Conservation (phyloP, 2,113 vertebrate genomes). For the Semnornis frantzii region DNA sequence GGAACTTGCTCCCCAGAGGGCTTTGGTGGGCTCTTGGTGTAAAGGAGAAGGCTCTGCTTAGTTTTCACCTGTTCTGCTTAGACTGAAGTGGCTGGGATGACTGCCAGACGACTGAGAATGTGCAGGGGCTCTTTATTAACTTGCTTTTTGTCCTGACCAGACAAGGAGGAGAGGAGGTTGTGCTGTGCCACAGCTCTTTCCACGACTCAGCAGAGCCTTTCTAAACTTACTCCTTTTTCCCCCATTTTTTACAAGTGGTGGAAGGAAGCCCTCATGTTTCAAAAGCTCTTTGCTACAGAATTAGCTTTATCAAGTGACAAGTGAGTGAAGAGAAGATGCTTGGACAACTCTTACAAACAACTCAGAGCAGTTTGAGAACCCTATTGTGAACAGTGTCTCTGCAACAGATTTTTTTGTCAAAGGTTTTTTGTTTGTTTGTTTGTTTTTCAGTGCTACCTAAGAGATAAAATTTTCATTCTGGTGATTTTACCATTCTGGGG, state of each 20-base stretch:
- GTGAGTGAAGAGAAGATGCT: background rate
- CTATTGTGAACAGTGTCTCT: background rate
- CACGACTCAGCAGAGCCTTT: conserved; percentile 17
- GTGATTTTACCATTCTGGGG: background rate
- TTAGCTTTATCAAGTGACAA: conserved; percentile 13
- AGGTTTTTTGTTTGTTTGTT: background rate
- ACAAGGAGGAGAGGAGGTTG: conserved; percentile 27
- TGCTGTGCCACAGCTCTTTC: conserved; percentile 20
- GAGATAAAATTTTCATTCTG: background rate
- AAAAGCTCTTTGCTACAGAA: conserved; percentile 25
- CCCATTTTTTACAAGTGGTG: background rate
- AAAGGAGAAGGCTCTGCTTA: background rate
- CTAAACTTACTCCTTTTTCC: background rate
- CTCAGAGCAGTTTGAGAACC: background rate
- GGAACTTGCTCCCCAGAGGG: background rate
- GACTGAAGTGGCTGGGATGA: background rate
- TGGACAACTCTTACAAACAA: conserved; percentile 31
- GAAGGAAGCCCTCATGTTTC: background rate
- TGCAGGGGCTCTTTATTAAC: conserved; percentile 45
- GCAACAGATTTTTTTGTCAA: background rate
- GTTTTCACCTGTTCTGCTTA: background rate
- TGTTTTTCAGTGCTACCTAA: background rate
- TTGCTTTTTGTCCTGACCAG: conserved; percentile 52
- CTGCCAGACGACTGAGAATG: background rate
- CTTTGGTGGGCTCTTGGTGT: background rate